Evolutionary conservation across 1,140 invertebrate genomes (phyloP), one percentile per base, ranked within the genome.

Genomic region (Drosophila setifemur): DNA sequence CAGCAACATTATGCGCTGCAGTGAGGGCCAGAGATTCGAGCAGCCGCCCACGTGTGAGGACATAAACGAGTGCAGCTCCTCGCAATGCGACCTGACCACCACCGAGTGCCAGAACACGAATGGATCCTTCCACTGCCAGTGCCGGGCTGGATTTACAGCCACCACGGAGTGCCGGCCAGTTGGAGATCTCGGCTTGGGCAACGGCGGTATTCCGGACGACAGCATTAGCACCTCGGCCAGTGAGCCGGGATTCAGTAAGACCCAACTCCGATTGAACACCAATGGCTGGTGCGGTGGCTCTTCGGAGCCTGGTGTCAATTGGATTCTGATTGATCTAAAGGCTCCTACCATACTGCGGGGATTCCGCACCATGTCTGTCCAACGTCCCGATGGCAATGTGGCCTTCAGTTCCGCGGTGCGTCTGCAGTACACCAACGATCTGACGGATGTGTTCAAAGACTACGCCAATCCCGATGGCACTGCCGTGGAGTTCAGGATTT

Each of bases 51-150:
- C 93, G 50, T 98, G 97, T 82, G 95, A 97, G 93, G 97, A 98
- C 91, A 95, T 98, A 28, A 97, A 99, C 77, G 98, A 99, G 91
- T 99, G 98, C 91, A 92, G 93, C 1, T 95, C 93, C 33, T 96
- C 95, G 72, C 96, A 97, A 89, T 98, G 97, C 91, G 97, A 98
- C 91, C 91, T 95, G 12, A 95, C 95, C 2, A 98, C 96, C 2
- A 98, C 97, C 0, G 95, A 97, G 90, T 99, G 98, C 90, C 94
- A 95, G 43, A 99, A 99, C 86, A 95, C 95, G 14, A 94, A 95
- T 28, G 98, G 98, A 42, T 96, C 97, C 16, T 98, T 98, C 91
- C 95, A 95, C 53, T 99, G 98, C 86, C 96, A 96, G 75, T 99
- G 98, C 78, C 93, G 95, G 69, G 86, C 93, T 67, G 97, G 97